phyloP scores from a whole-genome alignment of 2,888 invertebrate genomes.

The Latheticus oryzae region DNA sequence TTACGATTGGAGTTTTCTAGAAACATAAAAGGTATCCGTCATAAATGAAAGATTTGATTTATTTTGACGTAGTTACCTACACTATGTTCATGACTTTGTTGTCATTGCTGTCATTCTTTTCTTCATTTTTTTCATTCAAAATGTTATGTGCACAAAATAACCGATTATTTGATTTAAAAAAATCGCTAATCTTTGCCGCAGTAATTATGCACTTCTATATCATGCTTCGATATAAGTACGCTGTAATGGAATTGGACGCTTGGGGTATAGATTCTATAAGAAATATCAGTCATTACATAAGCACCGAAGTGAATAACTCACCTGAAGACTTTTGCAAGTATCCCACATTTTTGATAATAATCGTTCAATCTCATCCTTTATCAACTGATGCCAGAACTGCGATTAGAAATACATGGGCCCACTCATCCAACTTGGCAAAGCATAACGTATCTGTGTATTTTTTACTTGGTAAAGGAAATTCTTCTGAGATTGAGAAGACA shows the following conservation, averaged over 20 bases:
- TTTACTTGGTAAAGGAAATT: slow-evolving; percentile 1
- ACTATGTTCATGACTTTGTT: too few relatives aligned
- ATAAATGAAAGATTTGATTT: too few relatives aligned
- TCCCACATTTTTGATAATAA: background rate
- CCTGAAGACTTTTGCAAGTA: background rate
- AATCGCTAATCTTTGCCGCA: background rate
- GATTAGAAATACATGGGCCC: slow-evolving; percentile 3
- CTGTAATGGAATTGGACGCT: background rate
- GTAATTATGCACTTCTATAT: background rate
- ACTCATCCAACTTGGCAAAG: background rate
- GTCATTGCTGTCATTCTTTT: too few relatives aligned
- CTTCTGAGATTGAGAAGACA: background rate
- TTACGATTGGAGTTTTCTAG: too few relatives aligned
- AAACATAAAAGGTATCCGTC: too few relatives aligned
- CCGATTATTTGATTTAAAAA: too few relatives aligned
- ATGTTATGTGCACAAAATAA: too few relatives aligned
- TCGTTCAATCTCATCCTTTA: background rate
- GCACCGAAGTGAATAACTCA: background rate
- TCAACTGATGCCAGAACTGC: background rate
- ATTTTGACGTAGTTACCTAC: too few relatives aligned
- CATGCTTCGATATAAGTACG: background rate
- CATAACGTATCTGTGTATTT: slow-evolving; percentile 2
- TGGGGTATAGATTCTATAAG: background rate
- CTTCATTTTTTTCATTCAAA: too few relatives aligned
- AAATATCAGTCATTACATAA: slow-evolving; percentile 9